phyloP scores from a whole-genome alignment of 2,888 invertebrate genomes.

The Hirtodrosophila alboralis region DNA sequence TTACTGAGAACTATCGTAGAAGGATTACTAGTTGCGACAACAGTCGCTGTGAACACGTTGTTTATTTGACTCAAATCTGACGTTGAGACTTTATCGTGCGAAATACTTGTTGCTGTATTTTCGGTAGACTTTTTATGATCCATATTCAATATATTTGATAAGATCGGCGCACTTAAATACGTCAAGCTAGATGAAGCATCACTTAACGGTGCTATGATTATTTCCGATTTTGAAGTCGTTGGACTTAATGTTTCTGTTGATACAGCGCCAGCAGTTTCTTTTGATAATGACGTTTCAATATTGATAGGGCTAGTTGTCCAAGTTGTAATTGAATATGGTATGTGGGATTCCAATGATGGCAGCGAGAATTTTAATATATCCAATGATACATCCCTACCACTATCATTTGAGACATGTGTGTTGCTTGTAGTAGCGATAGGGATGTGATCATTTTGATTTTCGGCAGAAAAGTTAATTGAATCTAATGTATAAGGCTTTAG shows the following conservation, averaged over 20 bases:
- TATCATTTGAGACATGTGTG: slow-evolving; percentile 5
- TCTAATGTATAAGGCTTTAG: slow-evolving; percentile 66
- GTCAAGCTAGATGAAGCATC: slow-evolving; percentile 24
- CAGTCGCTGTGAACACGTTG: slow-evolving; percentile 61
- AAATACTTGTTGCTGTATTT: slow-evolving; percentile 30
- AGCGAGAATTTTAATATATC: slow-evolving; percentile 17
- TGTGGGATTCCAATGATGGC: slow-evolving; percentile 25
- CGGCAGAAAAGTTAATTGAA: slow-evolving; percentile 23
- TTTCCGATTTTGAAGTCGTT: slow-evolving; percentile 16
- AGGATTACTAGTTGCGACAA: slow-evolving; percentile 24
- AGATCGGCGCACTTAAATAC: slow-evolving; percentile 14
- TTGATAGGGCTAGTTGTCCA: slow-evolving; percentile 29
- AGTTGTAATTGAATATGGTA: slow-evolving; percentile 24
- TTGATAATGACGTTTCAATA: slow-evolving; percentile 24
- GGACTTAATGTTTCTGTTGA: slow-evolving; percentile 10
- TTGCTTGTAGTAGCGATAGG: slow-evolving; percentile 9
- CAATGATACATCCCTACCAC: slow-evolving; percentile 1
- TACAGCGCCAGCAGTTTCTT: slow-evolving; percentile 7
- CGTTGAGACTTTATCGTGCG: slow-evolving; percentile 45
- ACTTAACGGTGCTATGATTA: slow-evolving; percentile 14
- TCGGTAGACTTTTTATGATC: slow-evolving; percentile 8
- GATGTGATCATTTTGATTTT: slow-evolving; percentile 9
- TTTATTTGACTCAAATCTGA: slow-evolving; percentile 16
- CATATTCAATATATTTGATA: slow-evolving; percentile 19
- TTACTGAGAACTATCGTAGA: slow-evolving; percentile 5